Base-by-base conservation (phyloP, 2,888 invertebrate genomes). In the Lordiphosa fenestrarum region DNA sequence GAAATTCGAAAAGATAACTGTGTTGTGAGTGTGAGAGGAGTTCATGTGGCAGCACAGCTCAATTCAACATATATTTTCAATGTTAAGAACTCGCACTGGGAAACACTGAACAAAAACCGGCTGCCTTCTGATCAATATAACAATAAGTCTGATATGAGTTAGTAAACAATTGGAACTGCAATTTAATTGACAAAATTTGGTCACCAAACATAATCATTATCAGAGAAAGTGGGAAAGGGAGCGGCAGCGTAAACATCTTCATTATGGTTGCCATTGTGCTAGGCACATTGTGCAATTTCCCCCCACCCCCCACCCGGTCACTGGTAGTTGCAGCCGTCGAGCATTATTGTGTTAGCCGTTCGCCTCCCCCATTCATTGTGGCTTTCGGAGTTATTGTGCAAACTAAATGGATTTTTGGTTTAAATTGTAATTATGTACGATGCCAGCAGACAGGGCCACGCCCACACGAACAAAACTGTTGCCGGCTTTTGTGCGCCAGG, bases 331-430 rank as follows among this genome's bases (percentile, higher is more conserved):
- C 56, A 52, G 53, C 25, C 73, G 62, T 73, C 66, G 30, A 30
- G 30, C 65, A 67, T 72, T 84, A 81, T 85, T 77, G 84, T 77
- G 84, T 80, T 68, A 54, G 85, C 57, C 63, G 60, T 61, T 19
- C 46, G 35, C 30, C 30, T 30, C 30, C 30, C 30, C 9, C 30
- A 9, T 36, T 46, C 69, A 84, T 78, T 83, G 85, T 80, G 74
- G 71, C 68, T 50, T 68, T 51, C 62, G 15, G 41, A 54, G 73
- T 85, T 80, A 85, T 85, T 83, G 84, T 83, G 73, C 81, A 55
- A 83, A 84, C 85, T 80, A 84, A 85, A 85, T 80, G 84, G 80
- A 84, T 81, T 77, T 78, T 81, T 84, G 84, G 82, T 81, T 82
- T 84, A 84, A 80, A 80, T 73, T 84, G 74, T 85, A 80, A 80